phyloP scores from a whole-genome alignment of 2,113 vertebrate genomes.

The Syrmaticus mikado region DNA sequence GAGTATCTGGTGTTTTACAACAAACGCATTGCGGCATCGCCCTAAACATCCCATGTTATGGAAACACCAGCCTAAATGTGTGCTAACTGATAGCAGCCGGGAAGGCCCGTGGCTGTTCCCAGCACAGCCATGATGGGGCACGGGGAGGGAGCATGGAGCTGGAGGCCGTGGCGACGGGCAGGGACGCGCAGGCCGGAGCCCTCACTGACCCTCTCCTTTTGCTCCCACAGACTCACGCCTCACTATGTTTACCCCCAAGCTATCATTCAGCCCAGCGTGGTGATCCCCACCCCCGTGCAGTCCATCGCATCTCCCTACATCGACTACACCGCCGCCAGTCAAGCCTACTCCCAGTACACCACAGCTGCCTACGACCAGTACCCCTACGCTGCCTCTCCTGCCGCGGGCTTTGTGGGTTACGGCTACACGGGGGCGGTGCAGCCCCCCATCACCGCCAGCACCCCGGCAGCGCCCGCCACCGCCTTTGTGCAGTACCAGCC shows the following conservation, averaged over 20 bases:
- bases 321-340: conserved; percentile 86
- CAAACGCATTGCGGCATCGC: conserved; percentile 44
- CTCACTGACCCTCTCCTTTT: not conserved
- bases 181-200: rapidly evolving
- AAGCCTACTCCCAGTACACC: conserved; percentile 89
- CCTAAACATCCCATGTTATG: conserved; percentile 44
- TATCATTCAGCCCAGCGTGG: conserved; percentile 90
- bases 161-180: rapidly evolving
- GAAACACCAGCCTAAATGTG: conserved; percentile 3
- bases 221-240: conserved; percentile 85
- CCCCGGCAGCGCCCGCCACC: conserved; percentile 66
- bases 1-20: not conserved
- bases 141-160: not conserved
- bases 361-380: conserved; percentile 92
- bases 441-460: conserved; percentile 75
- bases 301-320: conserved; percentile 88
- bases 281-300: conserved; percentile 88
- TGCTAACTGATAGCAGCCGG: not conserved
- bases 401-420: conserved; percentile 84
- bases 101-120: not conserved
- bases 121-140: rapidly evolving
- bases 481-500: conserved; percentile 91
- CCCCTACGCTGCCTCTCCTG: conserved; percentile 89
- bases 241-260: conserved; percentile 92
- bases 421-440: conserved; percentile 84